phyloP scores from a whole-genome alignment of 2,797 vertebrate species.

The Rallus crepitans region DNA sequence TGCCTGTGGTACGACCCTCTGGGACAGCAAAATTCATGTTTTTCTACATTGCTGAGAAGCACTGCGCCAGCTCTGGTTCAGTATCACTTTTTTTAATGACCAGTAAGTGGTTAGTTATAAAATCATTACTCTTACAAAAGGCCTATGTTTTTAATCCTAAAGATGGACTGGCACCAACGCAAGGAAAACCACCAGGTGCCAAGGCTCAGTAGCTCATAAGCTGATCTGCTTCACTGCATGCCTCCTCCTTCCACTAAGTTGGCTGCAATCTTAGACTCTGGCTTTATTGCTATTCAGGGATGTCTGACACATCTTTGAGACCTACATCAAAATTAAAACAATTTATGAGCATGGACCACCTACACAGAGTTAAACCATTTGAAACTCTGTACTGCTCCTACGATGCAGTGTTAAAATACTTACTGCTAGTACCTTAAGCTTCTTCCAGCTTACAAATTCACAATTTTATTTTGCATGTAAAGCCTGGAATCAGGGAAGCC shows the following conservation, averaged over 20 bases:
- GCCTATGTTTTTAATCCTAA: slow-evolving; percentile 15
- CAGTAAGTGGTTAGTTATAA: not conserved
- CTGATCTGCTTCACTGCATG: slow-evolving; percentile 5
- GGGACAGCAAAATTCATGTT: not conserved
- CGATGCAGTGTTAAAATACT: slow-evolving; percentile 41
- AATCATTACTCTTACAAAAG: not conserved
- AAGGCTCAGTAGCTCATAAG: not conserved
- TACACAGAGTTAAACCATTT: slow-evolving; percentile 24
- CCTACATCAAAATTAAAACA: slow-evolving; percentile 13
- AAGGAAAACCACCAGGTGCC: not conserved
- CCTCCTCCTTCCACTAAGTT: not conserved
- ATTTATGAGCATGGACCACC: slow-evolving; percentile 53
- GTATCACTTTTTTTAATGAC: not conserved
- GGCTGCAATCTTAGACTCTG: not conserved
- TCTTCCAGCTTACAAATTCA: slow-evolving; percentile 51
- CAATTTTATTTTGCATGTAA: not conserved
- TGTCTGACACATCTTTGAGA: slow-evolving; percentile 21
- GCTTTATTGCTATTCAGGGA: slow-evolving; percentile 21
- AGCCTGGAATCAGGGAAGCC: slow-evolving; percentile 14
- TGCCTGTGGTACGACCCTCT: not conserved
- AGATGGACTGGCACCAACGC: not conserved
- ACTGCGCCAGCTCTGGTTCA: not conserved
- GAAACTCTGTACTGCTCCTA: slow-evolving; percentile 28
- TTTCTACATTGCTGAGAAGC: not conserved
- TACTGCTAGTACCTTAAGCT: slow-evolving; percentile 10